These are phyloP conservation scores for Anticlea derivata DNA, from an alignment of 2,888 invertebrate species.

Conservation along the genomic window DNA sequence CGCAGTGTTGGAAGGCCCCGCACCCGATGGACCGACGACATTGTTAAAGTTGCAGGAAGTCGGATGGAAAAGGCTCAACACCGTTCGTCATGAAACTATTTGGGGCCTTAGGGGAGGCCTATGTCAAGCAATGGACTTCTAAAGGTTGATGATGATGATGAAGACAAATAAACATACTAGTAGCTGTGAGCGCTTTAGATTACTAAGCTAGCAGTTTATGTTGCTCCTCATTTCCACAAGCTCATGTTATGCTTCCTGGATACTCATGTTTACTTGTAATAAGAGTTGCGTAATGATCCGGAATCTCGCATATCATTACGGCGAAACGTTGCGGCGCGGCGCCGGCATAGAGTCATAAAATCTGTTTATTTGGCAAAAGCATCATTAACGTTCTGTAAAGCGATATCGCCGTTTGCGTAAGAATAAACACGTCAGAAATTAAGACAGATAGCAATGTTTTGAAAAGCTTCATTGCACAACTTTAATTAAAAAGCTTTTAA, in stretches of 20 bases:
- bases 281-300: background rate
- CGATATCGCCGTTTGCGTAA: background rate
- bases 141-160: too few relatives aligned
- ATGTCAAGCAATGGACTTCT: too few relatives aligned
- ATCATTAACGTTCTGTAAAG: background rate
- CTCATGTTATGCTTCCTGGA: background rate
- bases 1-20: too few relatives aligned
- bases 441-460: background rate
- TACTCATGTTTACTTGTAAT: too few relatives aligned
- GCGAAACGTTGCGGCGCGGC: background rate
- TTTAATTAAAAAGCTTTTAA: slow-evolving; percentile 20
- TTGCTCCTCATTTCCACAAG: background rate
- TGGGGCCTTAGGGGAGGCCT: too few relatives aligned
- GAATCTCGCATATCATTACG: background rate
- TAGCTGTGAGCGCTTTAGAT: too few relatives aligned
- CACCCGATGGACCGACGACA: too few relatives aligned
- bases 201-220: background rate
- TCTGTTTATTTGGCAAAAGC: slow-evolving; percentile 13
- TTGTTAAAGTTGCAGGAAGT: too few relatives aligned
- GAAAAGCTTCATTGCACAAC: background rate
- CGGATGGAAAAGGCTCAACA: too few relatives aligned
- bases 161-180: too few relatives aligned
- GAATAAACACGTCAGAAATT: background rate
- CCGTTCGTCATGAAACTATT: too few relatives aligned
- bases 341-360: slow-evolving; percentile 2